Evolutionary conservation across 1,140 invertebrate species (phyloP).

Genomic region (Trichomalopsis sarcophagae): DNA sequence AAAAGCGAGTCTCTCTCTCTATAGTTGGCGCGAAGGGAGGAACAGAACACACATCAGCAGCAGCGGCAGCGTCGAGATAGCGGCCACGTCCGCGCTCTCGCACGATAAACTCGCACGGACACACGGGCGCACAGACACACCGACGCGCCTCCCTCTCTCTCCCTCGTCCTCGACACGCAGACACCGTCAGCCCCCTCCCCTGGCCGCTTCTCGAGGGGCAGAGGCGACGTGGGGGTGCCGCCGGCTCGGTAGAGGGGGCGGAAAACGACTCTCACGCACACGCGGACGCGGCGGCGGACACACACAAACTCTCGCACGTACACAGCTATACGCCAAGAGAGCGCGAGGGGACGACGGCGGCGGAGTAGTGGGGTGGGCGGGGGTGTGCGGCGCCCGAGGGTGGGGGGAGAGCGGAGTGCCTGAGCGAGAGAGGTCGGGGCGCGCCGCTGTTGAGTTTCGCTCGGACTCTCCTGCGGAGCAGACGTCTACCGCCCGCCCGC

Average conservation of each 20-base stretch:
- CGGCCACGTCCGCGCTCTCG: constrained; percentile 6
- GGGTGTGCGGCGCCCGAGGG: constrained; percentile 6
- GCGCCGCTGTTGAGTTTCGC: constrained; percentile 43
- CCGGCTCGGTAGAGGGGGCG: constrained; percentile 25
- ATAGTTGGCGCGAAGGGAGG: constrained; percentile 20
- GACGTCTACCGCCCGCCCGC: constrained; percentile 30
- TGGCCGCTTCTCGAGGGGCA: not conserved
- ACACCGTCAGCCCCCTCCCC: constrained; percentile 1
- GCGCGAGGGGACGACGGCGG: not conserved
- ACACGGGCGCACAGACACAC: not conserved
- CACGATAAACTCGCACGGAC: not conserved
- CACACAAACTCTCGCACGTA: not conserved
- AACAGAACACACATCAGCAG: not conserved
- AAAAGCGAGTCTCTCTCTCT: not conserved
- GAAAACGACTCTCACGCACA: constrained; percentile 31
- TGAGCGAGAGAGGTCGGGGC: constrained; percentile 40
- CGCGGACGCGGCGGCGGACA: not conserved
- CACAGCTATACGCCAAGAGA: not conserved
- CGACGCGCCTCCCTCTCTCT: not conserved
- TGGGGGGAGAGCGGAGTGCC: constrained; percentile 17
- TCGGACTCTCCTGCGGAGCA: constrained; percentile 42
- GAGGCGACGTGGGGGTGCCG: constrained; percentile 44
- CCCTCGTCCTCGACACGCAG: constrained; percentile 42
- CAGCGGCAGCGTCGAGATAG: not conserved
- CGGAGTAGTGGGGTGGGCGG: constrained; percentile 1